Evolutionary conservation across 2,888 invertebrate species (phyloP), one percentile per base, ranked within the genome.

Genomic region (Chymomyza amoena): DNA sequence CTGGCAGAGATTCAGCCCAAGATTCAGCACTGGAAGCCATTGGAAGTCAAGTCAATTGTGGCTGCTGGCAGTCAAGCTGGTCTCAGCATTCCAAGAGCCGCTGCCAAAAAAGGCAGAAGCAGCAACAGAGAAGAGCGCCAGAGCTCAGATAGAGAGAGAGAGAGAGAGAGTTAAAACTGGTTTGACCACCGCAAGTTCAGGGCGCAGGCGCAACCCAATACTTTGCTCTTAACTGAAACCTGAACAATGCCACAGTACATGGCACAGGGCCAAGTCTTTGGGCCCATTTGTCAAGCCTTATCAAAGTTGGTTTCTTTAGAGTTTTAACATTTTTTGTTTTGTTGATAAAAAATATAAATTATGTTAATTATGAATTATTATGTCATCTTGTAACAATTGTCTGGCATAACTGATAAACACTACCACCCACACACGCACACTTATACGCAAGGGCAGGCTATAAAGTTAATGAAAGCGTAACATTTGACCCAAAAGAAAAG

Each of bases 151-250:
- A 45, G 39, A 13, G 39, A 13, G 39, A 45, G 39, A 10, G 39
- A 45, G 39, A 45, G 39, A 80, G 74, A 80, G 80, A 78, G 77
- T 70, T 66, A 61, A 77, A 83, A 83, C 83, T 84, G 84, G 83
- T 83, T 83, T 83, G 77, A 88, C 82, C 82, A 80, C 76, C 62
- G 28, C 77, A 70, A 72, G 76, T 75, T 77, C 66, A 72, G 69
- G 76, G 72, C 69, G 57, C 51, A 64, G 64, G 69, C 64, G 76
- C 78, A 72, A 70, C 72, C 39, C 39, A 45, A 45, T 45, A 45
- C 39, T 32, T 28, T 5, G 4, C 32, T 32, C 39, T 13, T 45
- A 45, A 45, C 39, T 20, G 54, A 54, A 54, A 54, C 54, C 54
- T 54, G 54, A 54, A 20, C 54, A 54, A 54, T 54, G 54, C 54